These are phyloP conservation scores for Beris chalybata DNA, from an alignment of 2,888 invertebrate species.

Conservation along the genomic window DNA sequence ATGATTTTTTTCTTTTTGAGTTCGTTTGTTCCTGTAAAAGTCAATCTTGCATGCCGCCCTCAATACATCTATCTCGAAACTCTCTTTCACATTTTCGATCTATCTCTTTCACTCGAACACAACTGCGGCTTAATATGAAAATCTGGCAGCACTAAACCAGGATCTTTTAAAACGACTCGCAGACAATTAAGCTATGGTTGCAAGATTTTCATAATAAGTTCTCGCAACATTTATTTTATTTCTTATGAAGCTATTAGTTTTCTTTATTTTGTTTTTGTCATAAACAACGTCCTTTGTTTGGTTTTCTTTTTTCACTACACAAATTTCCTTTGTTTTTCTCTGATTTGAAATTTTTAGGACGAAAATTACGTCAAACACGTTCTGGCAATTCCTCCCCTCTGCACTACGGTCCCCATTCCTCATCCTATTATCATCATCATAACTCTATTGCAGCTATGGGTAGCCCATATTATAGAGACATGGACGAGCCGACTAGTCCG, in stretches of 20 bases:
- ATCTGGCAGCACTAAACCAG: too few species aligned
- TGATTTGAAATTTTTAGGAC: conserved; percentile 43
- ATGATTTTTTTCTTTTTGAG: conserved; percentile 7
- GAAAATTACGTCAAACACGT: conserved; percentile 47
- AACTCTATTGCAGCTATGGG: conserved; percentile 59
- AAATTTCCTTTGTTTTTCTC: conserved; percentile 24
- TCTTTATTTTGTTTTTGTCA: conserved; percentile 5
- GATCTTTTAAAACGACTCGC: too few species aligned
- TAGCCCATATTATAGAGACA: conserved; percentile 73
- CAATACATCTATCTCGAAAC: conserved; percentile 20
- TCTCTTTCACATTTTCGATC: conserved; percentile 28
- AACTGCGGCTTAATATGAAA: too few species aligned
- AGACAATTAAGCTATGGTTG: not conserved
- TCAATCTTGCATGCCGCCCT: conserved; percentile 32
- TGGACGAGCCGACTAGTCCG: conserved; percentile 84
- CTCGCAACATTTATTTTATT: not conserved
- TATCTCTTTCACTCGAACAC: conserved; percentile 5
- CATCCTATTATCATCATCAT: conserved; percentile 59
- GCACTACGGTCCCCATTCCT: conserved; percentile 50
- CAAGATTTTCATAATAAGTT: not conserved
- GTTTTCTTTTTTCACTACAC: conserved; percentile 15
- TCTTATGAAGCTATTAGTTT: conserved; percentile 9
- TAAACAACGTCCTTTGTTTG: not conserved
- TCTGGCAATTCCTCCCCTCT: conserved; percentile 48
- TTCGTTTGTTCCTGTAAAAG: conserved; percentile 30